Evolutionary conservation across 2,113 vertebrate species (phyloP).

Genomic region (Manacus vitellinus): DNA sequence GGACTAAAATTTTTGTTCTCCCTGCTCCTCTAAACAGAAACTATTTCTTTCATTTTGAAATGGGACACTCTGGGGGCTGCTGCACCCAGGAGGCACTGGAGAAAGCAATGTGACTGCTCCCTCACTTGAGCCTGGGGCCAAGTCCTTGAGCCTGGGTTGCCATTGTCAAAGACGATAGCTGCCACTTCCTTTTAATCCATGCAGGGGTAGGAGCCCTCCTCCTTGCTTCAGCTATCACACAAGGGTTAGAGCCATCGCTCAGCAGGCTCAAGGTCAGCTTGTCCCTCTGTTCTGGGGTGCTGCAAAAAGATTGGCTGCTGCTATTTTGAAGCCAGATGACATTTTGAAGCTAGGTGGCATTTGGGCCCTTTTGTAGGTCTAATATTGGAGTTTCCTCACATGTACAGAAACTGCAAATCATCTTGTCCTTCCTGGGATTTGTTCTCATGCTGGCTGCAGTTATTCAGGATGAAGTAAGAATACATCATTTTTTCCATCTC

Average conservation of each 20-base stretch:
- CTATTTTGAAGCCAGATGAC: background rate
- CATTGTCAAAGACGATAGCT: background rate
- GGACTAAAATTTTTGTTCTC: background rate
- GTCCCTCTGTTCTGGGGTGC: background rate
- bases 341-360: background rate
- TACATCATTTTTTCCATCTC: constrained; percentile 7
- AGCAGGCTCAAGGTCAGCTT: background rate
- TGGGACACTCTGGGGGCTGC: rapidly evolving
- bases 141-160: background rate
- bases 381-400: background rate
- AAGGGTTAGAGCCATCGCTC: background rate
- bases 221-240: rapidly evolving
- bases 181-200: background rate
- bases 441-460: background rate
- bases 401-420: background rate
- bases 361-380: background rate
- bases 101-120: background rate
- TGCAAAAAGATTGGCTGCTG: background rate
- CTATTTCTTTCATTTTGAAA: background rate
- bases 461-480: background rate
- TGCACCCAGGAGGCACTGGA: background rate
- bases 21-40: background rate
- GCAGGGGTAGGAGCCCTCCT: background rate
- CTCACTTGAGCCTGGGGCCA: background rate
- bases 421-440: background rate